Evolutionary conservation across 2,888 invertebrate species (phyloP).

Genomic region (Drosophila mimetica): DNA sequence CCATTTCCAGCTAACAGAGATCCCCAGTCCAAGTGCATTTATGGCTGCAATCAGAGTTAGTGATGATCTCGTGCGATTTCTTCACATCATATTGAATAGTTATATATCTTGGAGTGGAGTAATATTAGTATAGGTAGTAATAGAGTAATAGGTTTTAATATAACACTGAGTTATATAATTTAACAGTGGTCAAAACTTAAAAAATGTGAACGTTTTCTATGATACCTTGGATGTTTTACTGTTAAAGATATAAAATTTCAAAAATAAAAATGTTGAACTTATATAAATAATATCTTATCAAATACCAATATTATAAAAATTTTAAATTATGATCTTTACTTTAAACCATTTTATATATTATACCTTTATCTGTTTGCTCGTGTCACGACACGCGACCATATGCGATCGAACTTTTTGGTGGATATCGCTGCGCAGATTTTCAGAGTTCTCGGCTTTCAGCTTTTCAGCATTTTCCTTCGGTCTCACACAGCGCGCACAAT

Average conservation of each 20-base stretch:
- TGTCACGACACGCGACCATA: slow-evolving; percentile 32
- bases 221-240: too few relatives aligned
- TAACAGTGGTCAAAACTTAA: too few relatives aligned
- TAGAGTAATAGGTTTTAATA: too few relatives aligned
- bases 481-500: slow-evolving; percentile 77
- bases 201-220: too few relatives aligned
- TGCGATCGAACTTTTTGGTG: slow-evolving; percentile 24
- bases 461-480: slow-evolving; percentile 47
- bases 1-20: slow-evolving; percentile 58
- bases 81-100: too few relatives aligned
- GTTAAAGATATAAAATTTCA: too few relatives aligned
- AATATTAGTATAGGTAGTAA: too few relatives aligned
- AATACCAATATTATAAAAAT: not conserved
- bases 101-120: not conserved
- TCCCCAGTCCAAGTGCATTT: slow-evolving; percentile 43
- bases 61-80: slow-evolving; percentile 23
- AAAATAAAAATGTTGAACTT: too few relatives aligned
- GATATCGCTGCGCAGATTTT: slow-evolving; percentile 38
- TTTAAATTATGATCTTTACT: not conserved
- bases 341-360: not conserved
- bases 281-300: too few relatives aligned
- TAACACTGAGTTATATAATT: too few relatives aligned
- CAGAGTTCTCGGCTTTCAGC: slow-evolving; percentile 37
- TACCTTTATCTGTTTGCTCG: slow-evolving; percentile 1
- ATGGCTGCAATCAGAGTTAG: slow-evolving; percentile 50